Evolutionary conservation across 2,888 invertebrate genomes (phyloP).

Genomic region (Megaustenia siamemsis): DNA sequence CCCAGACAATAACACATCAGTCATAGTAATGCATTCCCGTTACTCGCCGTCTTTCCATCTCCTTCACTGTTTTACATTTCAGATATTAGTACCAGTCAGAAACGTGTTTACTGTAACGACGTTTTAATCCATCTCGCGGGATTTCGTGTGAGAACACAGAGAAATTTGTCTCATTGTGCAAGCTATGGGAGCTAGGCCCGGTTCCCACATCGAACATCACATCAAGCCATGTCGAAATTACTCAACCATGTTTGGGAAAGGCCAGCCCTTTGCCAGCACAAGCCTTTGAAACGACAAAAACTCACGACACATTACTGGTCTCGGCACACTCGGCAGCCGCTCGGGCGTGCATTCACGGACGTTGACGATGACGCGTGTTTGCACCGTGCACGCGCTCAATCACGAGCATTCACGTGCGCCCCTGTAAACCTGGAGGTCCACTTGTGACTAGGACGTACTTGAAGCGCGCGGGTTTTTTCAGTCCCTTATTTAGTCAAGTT

Average conservation of each 20-base stretch:
- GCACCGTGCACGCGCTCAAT: slow-evolving; percentile 45
- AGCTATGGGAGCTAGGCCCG: background rate
- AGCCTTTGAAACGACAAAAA: slow-evolving; percentile 42
- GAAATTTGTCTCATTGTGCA: background rate
- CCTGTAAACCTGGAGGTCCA: slow-evolving; percentile 9
- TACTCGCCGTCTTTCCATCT: background rate
- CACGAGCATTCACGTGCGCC: slow-evolving; percentile 33
- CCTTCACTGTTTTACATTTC: background rate
- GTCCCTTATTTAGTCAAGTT: slow-evolving; percentile 6
- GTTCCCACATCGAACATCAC: slow-evolving; percentile 36
- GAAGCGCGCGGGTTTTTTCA: background rate
- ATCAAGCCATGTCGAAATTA: slow-evolving; percentile 8
- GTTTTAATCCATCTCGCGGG: background rate
- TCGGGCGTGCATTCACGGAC: slow-evolving; percentile 24
- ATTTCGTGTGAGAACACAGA: background rate
- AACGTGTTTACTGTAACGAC: background rate
- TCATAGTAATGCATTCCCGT: too few relatives aligned
- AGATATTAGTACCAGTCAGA: background rate
- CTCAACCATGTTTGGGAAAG: slow-evolving; percentile 32
- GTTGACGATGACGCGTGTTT: slow-evolving; percentile 37
- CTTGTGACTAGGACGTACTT: background rate
- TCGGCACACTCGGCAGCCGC: slow-evolving; percentile 26
- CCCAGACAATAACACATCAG: background rate
- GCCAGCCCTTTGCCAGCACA: background rate
- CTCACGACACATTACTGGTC: slow-evolving; percentile 35